These are phyloP conservation scores for Echinarachnius parma DNA, from an alignment of 53 echinoderm and acorn worm genomes.

Conservation along the genomic window DNA sequence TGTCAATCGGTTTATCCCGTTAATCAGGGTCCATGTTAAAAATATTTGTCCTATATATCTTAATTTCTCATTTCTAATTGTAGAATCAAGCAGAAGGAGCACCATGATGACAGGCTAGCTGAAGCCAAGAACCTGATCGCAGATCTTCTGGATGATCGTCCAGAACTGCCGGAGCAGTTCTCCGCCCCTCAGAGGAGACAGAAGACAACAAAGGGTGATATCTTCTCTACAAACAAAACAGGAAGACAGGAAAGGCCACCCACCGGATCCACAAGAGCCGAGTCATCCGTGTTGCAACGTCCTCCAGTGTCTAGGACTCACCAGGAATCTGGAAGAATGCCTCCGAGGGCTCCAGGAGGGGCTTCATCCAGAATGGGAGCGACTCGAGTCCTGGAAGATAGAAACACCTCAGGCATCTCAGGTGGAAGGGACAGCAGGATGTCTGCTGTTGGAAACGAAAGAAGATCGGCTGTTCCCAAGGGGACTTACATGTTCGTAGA, in stretches of 20 bases:
- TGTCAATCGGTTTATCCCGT: too few relatives aligned
- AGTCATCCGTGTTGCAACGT: too few relatives aligned
- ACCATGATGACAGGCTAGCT: constrained; percentile 61
- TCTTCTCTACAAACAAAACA: neutral
- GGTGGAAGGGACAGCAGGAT: too few relatives aligned
- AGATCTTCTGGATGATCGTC: constrained; percentile 65
- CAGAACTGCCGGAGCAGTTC: constrained; percentile 35
- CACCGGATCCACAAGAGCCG: neutral
- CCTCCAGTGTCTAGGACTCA: too few relatives aligned
- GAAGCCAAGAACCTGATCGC: constrained; percentile 71
- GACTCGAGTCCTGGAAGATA: constrained; percentile 13
- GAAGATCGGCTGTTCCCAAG: constrained; percentile 26
- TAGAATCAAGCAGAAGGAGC: constrained; percentile 30
- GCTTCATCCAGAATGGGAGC: constrained; percentile 4
- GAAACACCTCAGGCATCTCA: neutral
- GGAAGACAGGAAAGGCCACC: neutral
- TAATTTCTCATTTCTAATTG: too few relatives aligned
- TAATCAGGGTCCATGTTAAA: too few relatives aligned
- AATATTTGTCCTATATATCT: neutral
- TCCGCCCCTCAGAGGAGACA: too few relatives aligned
- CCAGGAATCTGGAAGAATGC: too few relatives aligned
- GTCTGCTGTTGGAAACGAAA: too few relatives aligned
- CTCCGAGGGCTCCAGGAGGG: too few relatives aligned
- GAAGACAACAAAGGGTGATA: neutral
- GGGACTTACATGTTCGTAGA: constrained; percentile 68